Base-by-base conservation (phyloP, 1,140 invertebrate species). In the Cherax destructor region DNA sequence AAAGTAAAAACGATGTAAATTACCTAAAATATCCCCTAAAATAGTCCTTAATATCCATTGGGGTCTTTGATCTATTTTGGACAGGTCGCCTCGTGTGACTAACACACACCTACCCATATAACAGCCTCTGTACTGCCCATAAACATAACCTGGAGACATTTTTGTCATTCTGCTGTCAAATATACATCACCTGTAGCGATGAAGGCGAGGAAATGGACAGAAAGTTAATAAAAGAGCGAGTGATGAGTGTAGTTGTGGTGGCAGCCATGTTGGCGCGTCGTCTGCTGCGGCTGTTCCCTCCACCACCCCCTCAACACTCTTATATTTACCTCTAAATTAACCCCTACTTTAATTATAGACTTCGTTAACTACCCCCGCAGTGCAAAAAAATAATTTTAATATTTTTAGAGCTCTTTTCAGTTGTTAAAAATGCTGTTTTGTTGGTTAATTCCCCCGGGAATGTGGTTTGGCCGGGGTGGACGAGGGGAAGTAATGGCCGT, bases 401-500 rank as follows among this genome's bases (percentile, higher is more conserved):
- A 30, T 74, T 30, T 74, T 30, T 74, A 24, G 24, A 65, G 13
- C 18, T 4, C 5, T 65, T 65, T 65, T 65, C 21, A 5, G 1
- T 18, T 65, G 16, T 21, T 59, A 56, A 81, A 56, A 76, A n/a
- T 76, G n/a, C 10, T 9, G 74, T 52, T 86, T n/a, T 18, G 50
- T 7, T 13, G 49, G 13, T 18, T 74, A 24, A 50, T 76, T 24
- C 10, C 69, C 49, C 2, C 52, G 5, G 47, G 47, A 18, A 10
- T 13, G 18, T 6, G 24, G n/a, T 24, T 76, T n/a, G 16, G 49
- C 47, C 11, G 65, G 80, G 89, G 83, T 65, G 89, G 89, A n/a
- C 13, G 88, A 90, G 81, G 81, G 81, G 80, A 84, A 24, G 80
- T 49, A 85, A 72, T 91, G 50, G 89, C 83, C 41, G 13, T 24